Evolutionary conservation across 2,797 vertebrate genomes (phyloP).

Genomic region (Smutsia temminckii): DNA sequence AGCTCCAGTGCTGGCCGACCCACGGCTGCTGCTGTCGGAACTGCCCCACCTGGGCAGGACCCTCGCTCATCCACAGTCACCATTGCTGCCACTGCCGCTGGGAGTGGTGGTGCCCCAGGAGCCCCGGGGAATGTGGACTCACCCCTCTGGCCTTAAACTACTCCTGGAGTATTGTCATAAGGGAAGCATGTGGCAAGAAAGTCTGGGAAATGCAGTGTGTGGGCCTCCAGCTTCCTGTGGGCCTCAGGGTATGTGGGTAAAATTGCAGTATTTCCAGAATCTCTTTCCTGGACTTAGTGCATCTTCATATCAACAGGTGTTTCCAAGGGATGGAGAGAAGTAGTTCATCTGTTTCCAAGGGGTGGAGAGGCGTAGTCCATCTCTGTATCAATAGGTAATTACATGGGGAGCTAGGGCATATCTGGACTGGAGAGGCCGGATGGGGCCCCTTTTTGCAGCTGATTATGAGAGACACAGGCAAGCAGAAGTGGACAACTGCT

Average conservation of each 20-base stretch:
- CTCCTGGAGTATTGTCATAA: background rate
- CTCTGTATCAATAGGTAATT: no score
- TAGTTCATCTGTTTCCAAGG: no score
- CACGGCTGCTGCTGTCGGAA: fast-evolving
- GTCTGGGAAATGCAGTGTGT: background rate
- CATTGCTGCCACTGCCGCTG: background rate
- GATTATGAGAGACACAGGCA: no score
- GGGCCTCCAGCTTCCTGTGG: background rate
- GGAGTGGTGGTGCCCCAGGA: background rate
- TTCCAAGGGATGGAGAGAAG: no score
- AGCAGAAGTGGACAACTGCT: no score
- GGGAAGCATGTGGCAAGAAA: background rate
- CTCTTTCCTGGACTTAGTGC: no score
- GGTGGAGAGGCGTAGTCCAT: no score
- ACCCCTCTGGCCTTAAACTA: background rate
- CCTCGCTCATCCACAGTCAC: background rate
- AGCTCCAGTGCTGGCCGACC: background rate
- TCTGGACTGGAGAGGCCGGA: no score
- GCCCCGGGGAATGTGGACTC: background rate
- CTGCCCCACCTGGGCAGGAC: background rate
- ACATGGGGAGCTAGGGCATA: no score
- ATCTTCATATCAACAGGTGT: no score
- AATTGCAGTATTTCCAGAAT: no score
- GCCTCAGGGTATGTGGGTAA: background rate
- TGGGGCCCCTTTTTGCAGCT: no score